Evolutionary conservation across 1,140 invertebrate genomes (phyloP), one percentile per base, ranked within the genome.

Genomic region (Drosophila ohnishii): DNA sequence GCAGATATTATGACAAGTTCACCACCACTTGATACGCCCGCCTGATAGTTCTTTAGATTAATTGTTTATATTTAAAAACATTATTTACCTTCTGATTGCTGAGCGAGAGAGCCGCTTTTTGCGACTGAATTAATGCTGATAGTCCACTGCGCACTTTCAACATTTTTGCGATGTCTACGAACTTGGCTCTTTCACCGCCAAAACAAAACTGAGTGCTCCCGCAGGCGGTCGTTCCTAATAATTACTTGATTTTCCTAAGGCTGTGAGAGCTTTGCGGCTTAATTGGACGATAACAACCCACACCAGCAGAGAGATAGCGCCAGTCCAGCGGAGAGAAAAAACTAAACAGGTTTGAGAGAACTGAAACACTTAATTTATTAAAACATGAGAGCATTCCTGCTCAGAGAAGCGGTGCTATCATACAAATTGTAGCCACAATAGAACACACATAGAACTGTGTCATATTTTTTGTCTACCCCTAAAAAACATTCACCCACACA

Each of bases 71-170:
- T 39, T 75, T 32, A 60, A 28, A 16, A 57, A 8, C 32, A 5
- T 3, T 75, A 48, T 14, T 22, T 39, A 62, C 44, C 35, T 32
- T 45, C 19, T 61, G 62, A 34, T 13, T 19, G 40, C 19, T 37
- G 14, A 81, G 16, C n/a, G 60, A 47, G 34, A 58, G n/a, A 35
- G 10, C 1, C 39, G 61, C 25, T 34, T 69, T 74, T 16, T 75
- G 82, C 8, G 64, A 22, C 51, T 63, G 50, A 51, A 61, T 60
- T 42, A 82, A 37, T 37, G 30, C 13, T 35, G 59, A 16, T 13
- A 66, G 8, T 8, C 22, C 62, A 56, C 34, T 78, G 62, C 79
- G 70, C 11, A 87, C 39, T 59, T 75, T 64, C 11, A 87, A 40
- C 79, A 86, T 86, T 72, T 70, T 67, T 3, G 65, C 60, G 22